Evolutionary conservation across 2,113 vertebrate species (phyloP).

Genomic region (Falco punctatus): DNA sequence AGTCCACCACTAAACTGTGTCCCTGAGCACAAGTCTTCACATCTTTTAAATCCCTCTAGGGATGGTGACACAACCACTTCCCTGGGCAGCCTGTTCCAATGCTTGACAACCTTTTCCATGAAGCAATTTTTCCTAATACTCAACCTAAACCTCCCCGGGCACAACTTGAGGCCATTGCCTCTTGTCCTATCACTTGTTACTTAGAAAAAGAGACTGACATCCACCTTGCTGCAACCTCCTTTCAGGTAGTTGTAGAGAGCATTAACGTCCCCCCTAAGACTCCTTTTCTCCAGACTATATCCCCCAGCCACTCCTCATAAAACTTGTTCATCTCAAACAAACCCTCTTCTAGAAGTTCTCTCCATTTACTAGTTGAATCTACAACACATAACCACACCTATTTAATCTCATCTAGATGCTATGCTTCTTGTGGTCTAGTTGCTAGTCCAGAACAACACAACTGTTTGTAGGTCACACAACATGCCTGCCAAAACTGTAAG

Average conservation of each 20-base stretch:
- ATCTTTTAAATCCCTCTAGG: neutral
- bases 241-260: neutral
- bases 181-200: neutral
- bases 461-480: neutral
- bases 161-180: neutral
- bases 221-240: fast-evolving
- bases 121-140: neutral
- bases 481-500: neutral
- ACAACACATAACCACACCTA: neutral
- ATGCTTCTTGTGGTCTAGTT: neutral
- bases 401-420: neutral
- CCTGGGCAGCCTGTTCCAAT: neutral
- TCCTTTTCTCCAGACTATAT: neutral
- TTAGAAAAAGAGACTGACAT: fast-evolving
- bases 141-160: neutral
- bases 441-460: neutral
- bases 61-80: neutral
- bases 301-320: neutral
- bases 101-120: neutral
- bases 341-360: neutral
- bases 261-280: fast-evolving
- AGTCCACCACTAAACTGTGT: neutral
- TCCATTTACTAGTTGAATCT: neutral
- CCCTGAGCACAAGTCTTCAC: fast-evolving
- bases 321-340: neutral